Base-by-base conservation (phyloP, 2,888 invertebrate genomes). In the Pecten maximus region DNA sequence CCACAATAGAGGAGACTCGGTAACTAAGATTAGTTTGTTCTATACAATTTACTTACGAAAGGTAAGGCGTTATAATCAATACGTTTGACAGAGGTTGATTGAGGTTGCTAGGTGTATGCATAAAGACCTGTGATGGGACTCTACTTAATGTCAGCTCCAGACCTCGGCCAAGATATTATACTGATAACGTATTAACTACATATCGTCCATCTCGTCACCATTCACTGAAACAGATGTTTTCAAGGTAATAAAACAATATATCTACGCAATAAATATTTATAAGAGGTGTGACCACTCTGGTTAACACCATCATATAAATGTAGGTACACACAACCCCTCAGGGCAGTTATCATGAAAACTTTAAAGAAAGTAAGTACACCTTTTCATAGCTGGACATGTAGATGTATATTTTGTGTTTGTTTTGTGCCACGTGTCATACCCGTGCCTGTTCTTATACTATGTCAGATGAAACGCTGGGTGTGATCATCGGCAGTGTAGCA, bases 401-500 rank as follows among this genome's bases (percentile, higher is more conserved):
- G 2, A 23, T 23, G 23, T 54, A 54, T 19, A 54, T 4, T 54
- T 4, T 23, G 15, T 10, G 50, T 54, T 54, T 54, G 23, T 44
- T 10, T 6, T 10, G 8, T 6, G 44, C 44, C 44, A 44, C 44
- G 44, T 44, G 44, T 44, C 8, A 10, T 44, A 10, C 8, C 6
- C 6, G 44, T 10, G 12, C 12, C 44, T 74, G 74, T 35, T n/a
- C 15, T 74, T 74, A 8, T 12, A 54, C 50, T 54, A 54, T 74
- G 74, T 74, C 28, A 74, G 74, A 74, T 74, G 74, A 74, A 74
- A 74, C 35, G 28, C 74, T 74, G 74, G 74, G 74, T 35, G 74
- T 93, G 35, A 91, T 92, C 3, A 40, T 93, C 23, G 92, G 93
- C 15, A 88, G 89, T 88, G 28, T 91, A 10, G 44, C 90, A 16